Evolutionary conservation across 2,797 vertebrate genomes (phyloP).

Genomic region (Micromesistius poutassou): DNA sequence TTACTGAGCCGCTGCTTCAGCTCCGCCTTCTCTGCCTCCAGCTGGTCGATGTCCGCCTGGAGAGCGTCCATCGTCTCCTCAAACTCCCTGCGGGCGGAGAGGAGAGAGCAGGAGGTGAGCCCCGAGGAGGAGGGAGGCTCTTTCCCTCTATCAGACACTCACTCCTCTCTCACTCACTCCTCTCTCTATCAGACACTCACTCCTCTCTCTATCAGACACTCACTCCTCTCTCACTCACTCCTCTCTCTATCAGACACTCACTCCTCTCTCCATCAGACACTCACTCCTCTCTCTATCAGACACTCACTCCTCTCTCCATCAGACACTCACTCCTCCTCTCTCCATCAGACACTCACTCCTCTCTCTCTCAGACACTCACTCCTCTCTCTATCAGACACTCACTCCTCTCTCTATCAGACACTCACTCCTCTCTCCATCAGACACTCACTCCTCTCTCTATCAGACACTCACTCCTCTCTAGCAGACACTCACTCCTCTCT

Average conservation of each 20-base stretch:
- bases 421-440: background rate
- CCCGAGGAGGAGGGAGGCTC: background rate
- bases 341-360: slow-evolving; percentile 78
- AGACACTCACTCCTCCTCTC: too few species aligned
- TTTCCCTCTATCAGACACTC: too few species aligned
- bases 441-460: slow-evolving; percentile 91
- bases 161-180: too few species aligned
- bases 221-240: too few species aligned
- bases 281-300: background rate
- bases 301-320: slow-evolving; percentile 92
- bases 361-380: too few species aligned
- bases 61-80: slow-evolving; percentile 98
- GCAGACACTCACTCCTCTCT: slow-evolving; percentile 85
- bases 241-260: slow-evolving; percentile 44
- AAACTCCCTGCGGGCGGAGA: slow-evolving; percentile 79
- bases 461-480: too few species aligned
- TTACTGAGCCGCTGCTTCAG: slow-evolving; percentile 87
- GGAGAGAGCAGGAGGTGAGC: background rate
- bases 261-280: slow-evolving; percentile 98
- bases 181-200: slow-evolving; percentile 57
- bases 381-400: background rate
- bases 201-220: slow-evolving; percentile 82
- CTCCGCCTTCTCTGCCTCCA: slow-evolving; percentile 92
- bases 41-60: slow-evolving; percentile 95
- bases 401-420: slow-evolving; percentile 99